Base-by-base conservation (phyloP, 2,797 vertebrate genomes). In the Tympanoctomys barrerae region DNA sequence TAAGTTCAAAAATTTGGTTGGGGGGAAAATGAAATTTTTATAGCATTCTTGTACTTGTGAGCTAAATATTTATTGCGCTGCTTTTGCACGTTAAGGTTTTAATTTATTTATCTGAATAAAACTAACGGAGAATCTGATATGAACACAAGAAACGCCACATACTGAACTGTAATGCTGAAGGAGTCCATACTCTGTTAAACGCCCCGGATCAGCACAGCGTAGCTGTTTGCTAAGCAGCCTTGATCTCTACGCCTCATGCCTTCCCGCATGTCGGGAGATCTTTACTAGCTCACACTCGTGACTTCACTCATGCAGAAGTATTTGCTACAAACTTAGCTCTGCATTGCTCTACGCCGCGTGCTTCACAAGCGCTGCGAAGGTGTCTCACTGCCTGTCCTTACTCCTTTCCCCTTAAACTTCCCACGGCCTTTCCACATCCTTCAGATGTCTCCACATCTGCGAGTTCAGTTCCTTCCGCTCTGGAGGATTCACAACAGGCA, bases 51-150 rank as follows among this genome's bases (percentile, higher is more conserved):
- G 49, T 28, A 79, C 79, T 86, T 86, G 4, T 90, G 59, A 92
- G 85, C 79, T 87, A 68, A 88, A 73, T 79, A 71, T 59, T 66
- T 64, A 61, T 54, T 93, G 82, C 82, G 19, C 71, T 91, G 82
- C 5, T 87, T 83, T 95, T 84, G 39, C 2, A 80, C 42, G 21
- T 33, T 66, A 91, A 89, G 7, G 12, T 89, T 96, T 90, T 94
- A 52, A 49, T 87, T 90, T 93, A 64, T 12, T 82, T 31, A 81
- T 42, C 61, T 87, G 57, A 92, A 81, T 11, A 91, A 82, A 96
- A 84, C 57, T 77, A 87, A 87, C 14, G 85, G 36, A 88, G 54
- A 7, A 68, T 9, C 5, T 73, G 80, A 59, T 64, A 59, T 39
- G n/a, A 87, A 92, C 81, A 68, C 4, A 87, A 90, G 77, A 91